phyloP scores from a whole-genome alignment of 2,797 vertebrate species.

The Coregonus ussuriensis region DNA sequence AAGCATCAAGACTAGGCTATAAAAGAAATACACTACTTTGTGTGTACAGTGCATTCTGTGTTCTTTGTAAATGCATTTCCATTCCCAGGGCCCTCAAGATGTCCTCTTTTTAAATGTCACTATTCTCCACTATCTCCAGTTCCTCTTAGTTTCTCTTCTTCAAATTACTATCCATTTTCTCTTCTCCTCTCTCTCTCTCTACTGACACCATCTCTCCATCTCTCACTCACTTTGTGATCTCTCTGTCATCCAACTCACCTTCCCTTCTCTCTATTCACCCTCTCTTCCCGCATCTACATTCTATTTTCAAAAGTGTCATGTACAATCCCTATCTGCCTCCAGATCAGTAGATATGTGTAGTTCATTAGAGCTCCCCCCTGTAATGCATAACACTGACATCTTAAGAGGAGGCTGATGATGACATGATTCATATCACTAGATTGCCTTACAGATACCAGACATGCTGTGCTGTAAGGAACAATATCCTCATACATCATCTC shows the following conservation, averaged over 20 bases:
- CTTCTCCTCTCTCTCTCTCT: background rate
- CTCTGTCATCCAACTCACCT: slow-evolving; percentile 6
- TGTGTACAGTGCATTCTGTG: background rate
- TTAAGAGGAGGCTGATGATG: slow-evolving; percentile 17
- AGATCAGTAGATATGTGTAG: slow-evolving; percentile 17
- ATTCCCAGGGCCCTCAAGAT: slow-evolving; percentile 19
- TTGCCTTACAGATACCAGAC: background rate
- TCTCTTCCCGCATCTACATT: background rate
- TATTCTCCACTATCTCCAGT: background rate
- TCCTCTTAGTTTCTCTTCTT: slow-evolving; percentile 7
- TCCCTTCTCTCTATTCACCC: background rate
- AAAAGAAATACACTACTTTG: background rate
- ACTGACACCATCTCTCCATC: background rate
- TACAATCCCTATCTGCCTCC: background rate
- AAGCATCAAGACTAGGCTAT: background rate
- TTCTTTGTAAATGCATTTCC: background rate
- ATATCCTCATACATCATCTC: background rate
- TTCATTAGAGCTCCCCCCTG: slow-evolving; percentile 24
- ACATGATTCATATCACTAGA: slow-evolving; percentile 43
- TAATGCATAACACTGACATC: slow-evolving; percentile 24
- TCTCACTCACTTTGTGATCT: background rate
- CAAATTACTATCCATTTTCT: background rate
- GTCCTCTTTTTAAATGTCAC: slow-evolving; percentile 18
- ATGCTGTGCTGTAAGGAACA: background rate
- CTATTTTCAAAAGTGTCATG: background rate